These are phyloP conservation scores for Oligia fasciuncula DNA, from an alignment of 2,888 invertebrate species.

Conservation along the genomic window DNA sequence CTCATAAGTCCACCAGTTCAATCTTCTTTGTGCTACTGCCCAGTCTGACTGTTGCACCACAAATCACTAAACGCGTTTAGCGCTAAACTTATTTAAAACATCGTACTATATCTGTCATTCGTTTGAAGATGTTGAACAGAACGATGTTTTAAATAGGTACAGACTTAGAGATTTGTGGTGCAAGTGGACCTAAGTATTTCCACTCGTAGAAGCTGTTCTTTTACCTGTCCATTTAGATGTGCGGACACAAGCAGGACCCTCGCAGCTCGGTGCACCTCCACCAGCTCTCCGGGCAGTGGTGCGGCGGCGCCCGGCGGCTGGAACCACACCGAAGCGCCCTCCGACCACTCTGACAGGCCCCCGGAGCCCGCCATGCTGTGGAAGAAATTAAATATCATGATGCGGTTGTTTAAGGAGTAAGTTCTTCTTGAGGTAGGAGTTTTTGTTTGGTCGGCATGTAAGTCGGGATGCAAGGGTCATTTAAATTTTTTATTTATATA, in stretches of 20 bases:
- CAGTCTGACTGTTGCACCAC: neutral
- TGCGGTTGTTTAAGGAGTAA: neutral
- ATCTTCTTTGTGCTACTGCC: no score
- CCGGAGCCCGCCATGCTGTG: slow-evolving; percentile 87
- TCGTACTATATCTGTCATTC: neutral
- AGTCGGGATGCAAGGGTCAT: neutral
- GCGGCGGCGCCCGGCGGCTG: slow-evolving; percentile 96
- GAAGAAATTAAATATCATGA: slow-evolving; percentile 39
- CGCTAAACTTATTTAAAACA: no score
- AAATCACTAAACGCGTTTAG: neutral
- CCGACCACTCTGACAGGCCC: slow-evolving; percentile 91
- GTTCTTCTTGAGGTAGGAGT: neutral
- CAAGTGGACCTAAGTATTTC: neutral
- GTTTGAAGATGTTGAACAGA: neutral
- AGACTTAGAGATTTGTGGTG: neutral
- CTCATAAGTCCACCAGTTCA: no score
- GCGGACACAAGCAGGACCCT: slow-evolving; percentile 97
- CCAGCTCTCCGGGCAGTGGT: slow-evolving; percentile 96
- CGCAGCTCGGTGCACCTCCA: slow-evolving; percentile 97
- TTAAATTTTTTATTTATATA: neutral
- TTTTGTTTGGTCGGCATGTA: neutral
- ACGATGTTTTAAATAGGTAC: neutral
- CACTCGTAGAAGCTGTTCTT: neutral
- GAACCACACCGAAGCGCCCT: slow-evolving; percentile 98
- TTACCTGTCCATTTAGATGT: slow-evolving; percentile 95